Base-by-base conservation (phyloP, 1,140 invertebrate species). In the Bombus fervidus region DNA sequence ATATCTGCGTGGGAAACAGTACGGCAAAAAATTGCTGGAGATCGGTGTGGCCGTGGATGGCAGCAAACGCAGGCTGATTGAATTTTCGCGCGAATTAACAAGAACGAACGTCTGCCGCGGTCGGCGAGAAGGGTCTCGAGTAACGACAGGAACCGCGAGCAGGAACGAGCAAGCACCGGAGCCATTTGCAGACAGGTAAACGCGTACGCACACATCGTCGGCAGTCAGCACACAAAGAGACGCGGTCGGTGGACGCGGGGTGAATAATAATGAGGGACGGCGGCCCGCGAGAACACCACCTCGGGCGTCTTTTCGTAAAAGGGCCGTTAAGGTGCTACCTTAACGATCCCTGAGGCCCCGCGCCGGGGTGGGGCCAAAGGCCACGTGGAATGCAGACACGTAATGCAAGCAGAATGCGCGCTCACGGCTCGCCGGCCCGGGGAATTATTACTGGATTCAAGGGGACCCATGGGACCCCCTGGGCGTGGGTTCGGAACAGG, bases 331-430 rank as follows among this genome's bases (percentile, higher is more conserved):
- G 91, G 88, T 88, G 91, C 86, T 87, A 90, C 85, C 82, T 91
- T 91, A 92, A 91, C 92, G 89, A 92, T 91, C 91, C 83, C 71
- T 72, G 43, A 84, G 80, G 82, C 82, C 88, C 83, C 85, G 81
- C 86, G 76, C 71, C 81, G 86, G 64, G 66, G 81, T 72, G 88
- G 87, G 89, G 90, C 87, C 91, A 93, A 93, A 91, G 93, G 92
- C 92, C 92, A 94, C 87, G 83, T 86, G 92, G 93, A 94, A 94
- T 94, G 93, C 94, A 94, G 93, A 94, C 92, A 93, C 94, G 93
- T 94, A 94, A 93, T 87, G 93, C 90, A 91, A 90, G 91, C 92
- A 92, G 93, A 94, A 94, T 94, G 93, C 89, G 90, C 83, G 89
- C 85, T 81, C 76, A 84, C 75, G 86, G 79, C 72, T 76, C 79